phyloP scores from a whole-genome alignment of 1,140 invertebrate genomes.

The Drosophila insularis region DNA sequence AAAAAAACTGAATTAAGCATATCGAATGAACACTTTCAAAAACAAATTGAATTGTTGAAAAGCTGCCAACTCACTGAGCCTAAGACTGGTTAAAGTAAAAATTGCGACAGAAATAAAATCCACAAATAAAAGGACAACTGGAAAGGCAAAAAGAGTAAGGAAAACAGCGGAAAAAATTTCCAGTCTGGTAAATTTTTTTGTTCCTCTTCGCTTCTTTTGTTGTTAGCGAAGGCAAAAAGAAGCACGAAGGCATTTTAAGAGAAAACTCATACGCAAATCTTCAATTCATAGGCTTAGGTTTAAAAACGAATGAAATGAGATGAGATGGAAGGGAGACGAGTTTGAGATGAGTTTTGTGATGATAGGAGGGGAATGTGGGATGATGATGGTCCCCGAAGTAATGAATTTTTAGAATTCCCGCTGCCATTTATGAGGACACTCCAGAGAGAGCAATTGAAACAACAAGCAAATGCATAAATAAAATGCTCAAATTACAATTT shows the following conservation, averaged over 20 bases:
- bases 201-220: slow-evolving; percentile 7
- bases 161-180: background rate
- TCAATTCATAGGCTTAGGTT: slow-evolving; percentile 38
- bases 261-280: slow-evolving; percentile 19
- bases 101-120: background rate
- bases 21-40: background rate
- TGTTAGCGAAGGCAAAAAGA: slow-evolving; percentile 7
- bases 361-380: background rate
- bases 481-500: slow-evolving; percentile 52
- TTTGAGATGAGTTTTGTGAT: background rate
- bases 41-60: background rate
- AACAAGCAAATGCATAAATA: slow-evolving; percentile 47
- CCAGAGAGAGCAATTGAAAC: slow-evolving; percentile 29
- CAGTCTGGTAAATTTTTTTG: slow-evolving; percentile 5
- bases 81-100: background rate
- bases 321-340: slow-evolving; percentile 27
- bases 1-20: background rate
- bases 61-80: background rate
- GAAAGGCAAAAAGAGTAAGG: background rate
- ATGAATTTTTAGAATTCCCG: slow-evolving; percentile 48
- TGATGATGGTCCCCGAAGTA: slow-evolving; percentile 37
- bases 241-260: slow-evolving; percentile 10
- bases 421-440: slow-evolving; percentile 44
- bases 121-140: background rate
- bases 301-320: slow-evolving; percentile 24